Evolutionary conservation across 2,113 vertebrate species (phyloP).

Genomic region (Bothrops jararaca): DNA sequence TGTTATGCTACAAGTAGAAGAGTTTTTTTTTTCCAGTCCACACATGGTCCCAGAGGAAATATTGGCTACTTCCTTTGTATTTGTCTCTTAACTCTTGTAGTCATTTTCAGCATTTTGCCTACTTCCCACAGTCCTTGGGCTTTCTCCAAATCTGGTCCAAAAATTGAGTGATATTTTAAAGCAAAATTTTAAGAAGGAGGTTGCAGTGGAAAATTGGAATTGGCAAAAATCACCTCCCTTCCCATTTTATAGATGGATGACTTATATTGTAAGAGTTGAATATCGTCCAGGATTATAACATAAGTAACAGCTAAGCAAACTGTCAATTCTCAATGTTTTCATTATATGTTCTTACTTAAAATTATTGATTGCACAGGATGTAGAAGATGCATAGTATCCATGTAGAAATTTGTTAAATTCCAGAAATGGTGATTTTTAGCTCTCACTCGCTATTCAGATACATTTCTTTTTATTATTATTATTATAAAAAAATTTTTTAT

Average conservation of each 20-base stretch:
- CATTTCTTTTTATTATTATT: too few species aligned
- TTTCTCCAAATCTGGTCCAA: neutral
- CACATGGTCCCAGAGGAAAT: neutral
- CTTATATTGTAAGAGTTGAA: neutral
- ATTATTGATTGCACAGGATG: neutral
- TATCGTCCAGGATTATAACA: neutral
- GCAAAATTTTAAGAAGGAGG: neutral
- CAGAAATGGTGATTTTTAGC: neutral
- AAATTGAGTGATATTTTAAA: neutral
- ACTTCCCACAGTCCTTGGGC: neutral
- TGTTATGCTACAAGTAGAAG: neutral
- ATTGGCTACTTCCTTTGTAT: neutral
- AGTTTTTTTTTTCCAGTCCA: neutral
- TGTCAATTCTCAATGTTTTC: neutral
- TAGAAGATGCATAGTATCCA: neutral
- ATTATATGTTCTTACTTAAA: neutral
- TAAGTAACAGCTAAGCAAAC: neutral
- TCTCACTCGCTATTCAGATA: neutral
- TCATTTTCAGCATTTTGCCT: neutral
- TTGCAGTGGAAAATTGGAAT: neutral
- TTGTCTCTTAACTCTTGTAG: neutral
- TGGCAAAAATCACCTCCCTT: neutral
- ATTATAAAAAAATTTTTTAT: too few species aligned
- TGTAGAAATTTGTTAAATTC: neutral
- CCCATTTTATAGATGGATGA: neutral